These are phyloP conservation scores for Petrocephalus sullivani DNA, from an alignment of 2,797 vertebrate genomes.

Conservation along the genomic window DNA sequence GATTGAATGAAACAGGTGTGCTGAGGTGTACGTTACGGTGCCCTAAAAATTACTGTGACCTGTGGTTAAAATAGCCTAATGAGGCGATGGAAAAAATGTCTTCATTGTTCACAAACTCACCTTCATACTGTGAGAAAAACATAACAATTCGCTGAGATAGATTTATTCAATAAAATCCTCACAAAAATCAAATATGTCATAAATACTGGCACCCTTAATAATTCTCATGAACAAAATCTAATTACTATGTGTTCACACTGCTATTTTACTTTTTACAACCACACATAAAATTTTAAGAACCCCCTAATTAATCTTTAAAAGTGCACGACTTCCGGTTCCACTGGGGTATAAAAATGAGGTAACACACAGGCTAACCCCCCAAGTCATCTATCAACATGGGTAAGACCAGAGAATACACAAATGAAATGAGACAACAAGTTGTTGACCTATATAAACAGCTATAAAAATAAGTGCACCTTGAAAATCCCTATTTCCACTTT, in stretches of 20 bases:
- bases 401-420: not conserved
- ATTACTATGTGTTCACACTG: not conserved
- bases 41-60: not conserved
- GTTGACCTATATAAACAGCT: not conserved
- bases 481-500: not conserved
- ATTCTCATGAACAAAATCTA: not conserved
- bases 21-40: not conserved
- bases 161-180: not conserved
- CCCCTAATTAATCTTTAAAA: not conserved
- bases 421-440: not conserved
- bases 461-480: not conserved
- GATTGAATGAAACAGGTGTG: not conserved
- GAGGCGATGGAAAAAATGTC: not conserved
- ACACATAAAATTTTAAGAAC: not conserved
- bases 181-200: not conserved
- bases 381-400: not conserved
- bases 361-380: not conserved
- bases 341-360: not conserved
- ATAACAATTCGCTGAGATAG: not conserved
- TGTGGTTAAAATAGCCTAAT: not conserved
- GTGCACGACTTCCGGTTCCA: not conserved
- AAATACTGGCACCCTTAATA: not conserved
- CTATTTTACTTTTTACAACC: not conserved
- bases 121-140: not conserved
- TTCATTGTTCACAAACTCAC: not conserved